phyloP scores from a whole-genome alignment of 2,797 vertebrate genomes.

The Mormyrus hasselquistii region DNA sequence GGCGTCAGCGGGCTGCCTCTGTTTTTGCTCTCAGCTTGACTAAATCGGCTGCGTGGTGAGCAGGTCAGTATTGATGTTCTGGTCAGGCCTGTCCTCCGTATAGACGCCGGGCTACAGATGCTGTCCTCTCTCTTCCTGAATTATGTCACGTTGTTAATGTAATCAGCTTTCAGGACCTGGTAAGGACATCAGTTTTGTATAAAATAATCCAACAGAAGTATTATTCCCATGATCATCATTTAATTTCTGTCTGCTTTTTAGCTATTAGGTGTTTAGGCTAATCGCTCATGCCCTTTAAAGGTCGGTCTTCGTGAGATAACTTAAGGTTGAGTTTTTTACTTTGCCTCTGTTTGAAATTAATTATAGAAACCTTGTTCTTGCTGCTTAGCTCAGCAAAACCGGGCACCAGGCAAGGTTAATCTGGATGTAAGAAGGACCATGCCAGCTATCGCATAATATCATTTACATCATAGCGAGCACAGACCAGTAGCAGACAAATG shows the following conservation, averaged over 20 bases:
- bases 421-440: conserved; percentile 43
- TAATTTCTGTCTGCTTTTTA: not conserved
- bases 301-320: not conserved
- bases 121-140: not conserved
- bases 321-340: not conserved
- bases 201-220: not conserved
- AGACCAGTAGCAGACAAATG: not conserved
- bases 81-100: not conserved
- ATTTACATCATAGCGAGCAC: not conserved
- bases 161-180: not conserved
- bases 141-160: not conserved
- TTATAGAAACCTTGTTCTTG: conserved; percentile 3
- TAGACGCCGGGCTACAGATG: not conserved
- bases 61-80: not conserved
- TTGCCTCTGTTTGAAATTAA: not conserved
- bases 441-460: conserved; percentile 9
- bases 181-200: not conserved
- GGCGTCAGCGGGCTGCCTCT: not conserved
- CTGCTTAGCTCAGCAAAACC: conserved; percentile 27
- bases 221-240: not conserved
- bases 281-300: not conserved
- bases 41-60: not conserved
- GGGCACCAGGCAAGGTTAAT: conserved; percentile 48
- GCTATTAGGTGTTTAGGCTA: not conserved
- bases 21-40: not conserved